Evolutionary conservation across 2,113 vertebrate genomes (phyloP).

Genomic region (Crypturellus undulatus): DNA sequence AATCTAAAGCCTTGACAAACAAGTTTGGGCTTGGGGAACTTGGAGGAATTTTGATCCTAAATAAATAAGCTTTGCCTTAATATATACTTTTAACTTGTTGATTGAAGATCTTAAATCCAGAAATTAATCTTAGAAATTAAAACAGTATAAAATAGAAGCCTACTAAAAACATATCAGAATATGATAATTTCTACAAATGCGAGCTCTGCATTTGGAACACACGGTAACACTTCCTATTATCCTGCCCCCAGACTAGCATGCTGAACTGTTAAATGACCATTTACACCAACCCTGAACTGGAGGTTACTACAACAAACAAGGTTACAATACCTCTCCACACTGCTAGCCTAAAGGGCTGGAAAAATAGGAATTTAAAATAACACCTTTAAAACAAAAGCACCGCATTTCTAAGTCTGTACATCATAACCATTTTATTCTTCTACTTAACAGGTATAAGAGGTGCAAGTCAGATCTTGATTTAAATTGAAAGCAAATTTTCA

Average conservation of each 20-base stretch:
- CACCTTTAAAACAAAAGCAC: background rate
- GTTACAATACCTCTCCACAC: background rate
- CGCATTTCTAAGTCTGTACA: background rate
- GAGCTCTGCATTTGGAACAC: background rate
- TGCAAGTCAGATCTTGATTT: background rate
- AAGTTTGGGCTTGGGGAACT: background rate
- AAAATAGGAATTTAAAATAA: background rate
- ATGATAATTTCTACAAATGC: background rate
- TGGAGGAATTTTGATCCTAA: background rate
- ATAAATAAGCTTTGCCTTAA: background rate
- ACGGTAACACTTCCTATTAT: background rate
- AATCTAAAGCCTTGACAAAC: background rate
- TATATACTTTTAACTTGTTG: background rate
- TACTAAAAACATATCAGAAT: background rate
- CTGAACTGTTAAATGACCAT: background rate
- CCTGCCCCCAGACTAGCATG: background rate
- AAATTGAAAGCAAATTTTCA: background rate
- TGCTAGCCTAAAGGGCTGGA: fast-evolving
- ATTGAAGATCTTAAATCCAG: background rate
- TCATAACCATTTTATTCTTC: background rate
- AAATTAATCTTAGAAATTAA: too few relatives aligned
- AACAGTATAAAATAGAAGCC: background rate
- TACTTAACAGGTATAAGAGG: background rate
- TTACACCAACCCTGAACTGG: background rate
- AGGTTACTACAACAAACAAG: background rate